Evolutionary conservation across 2,797 vertebrate genomes (phyloP), one percentile per base, ranked within the genome.

Genomic region (Varecia variegata): DNA sequence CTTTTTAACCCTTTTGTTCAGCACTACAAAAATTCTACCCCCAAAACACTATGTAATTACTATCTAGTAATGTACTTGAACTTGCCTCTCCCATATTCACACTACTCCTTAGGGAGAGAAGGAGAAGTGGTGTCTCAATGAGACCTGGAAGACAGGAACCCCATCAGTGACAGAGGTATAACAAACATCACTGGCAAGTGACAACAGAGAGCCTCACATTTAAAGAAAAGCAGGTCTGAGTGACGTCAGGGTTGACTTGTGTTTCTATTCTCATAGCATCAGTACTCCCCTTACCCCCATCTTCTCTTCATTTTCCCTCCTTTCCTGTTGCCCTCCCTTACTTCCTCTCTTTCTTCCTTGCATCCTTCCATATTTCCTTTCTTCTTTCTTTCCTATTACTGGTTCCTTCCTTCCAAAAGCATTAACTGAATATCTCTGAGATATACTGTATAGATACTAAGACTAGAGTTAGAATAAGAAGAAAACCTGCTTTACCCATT

Each of bases 1-100:
- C 3, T 71, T 60, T 94, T 50, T 52, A 76, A 80, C 38, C 2
- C 27, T n/a, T 73, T 89, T 77, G n/a, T 60, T 95, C 20, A 90
- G 27, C 30, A 90, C 1, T 77, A 1, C 27, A n/a, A 86, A 89
- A 73, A n/a, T 38, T 79, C n/a, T 86, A 81, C 7, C 5, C 5
- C 7, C n/a, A 54, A 94, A 76, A 27, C 5, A 45, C 15, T 47
- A 70, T 38, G n/a, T n/a, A n/a, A n/a, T n/a, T n/a, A n/a, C n/a
- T n/a, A 58, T 8, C 30, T 80, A 74, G 43, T 50, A 88, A 58
- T 30, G 17, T 30, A 32, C 38, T 85, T 85, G 52, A 85, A n/a
- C 7, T 17, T 73, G 73, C 65, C 6, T 54, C 14, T 76, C 35
- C 21, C 12, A 14, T 40, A 27, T 38, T 52, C 50, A 11, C 25